Evolutionary conservation across 2,888 invertebrate genomes (phyloP), one percentile per base, ranked within the genome.

Genomic region (Xanthostigma xanthostigma): DNA sequence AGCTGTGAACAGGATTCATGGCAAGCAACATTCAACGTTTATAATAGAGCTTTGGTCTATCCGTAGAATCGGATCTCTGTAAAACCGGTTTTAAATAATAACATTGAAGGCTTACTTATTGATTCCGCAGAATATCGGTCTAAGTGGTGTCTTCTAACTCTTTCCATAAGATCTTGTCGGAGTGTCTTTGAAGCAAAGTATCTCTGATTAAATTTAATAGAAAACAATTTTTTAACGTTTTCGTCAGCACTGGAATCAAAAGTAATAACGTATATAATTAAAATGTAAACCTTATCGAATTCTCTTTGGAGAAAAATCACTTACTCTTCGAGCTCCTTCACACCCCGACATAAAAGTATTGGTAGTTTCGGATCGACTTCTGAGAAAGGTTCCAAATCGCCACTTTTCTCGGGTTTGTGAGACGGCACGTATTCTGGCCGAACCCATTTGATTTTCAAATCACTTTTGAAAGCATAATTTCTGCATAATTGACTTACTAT

Each of bases 361-460:
- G 73, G 54, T 50, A 75, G 66, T 9, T 67, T 67, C n/a, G 69
- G 61, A 50, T 78, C 69, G n/a, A 84, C 60, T 1, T 70, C 54
- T 1, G 76, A 69, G 40, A 79, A 59, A 13, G 74, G 63, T 53
- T 75, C 73, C 36, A 81, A 65, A 63, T 90, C 89, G 0, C 89
- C 86, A 55, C 81, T 81, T 59, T 76, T 80, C 56, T 74, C 73
- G 0, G 85, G 77, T 57, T 78, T 74, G 51, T 73, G 75, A 42
- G 76, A 73, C 0, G 78, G 70, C 14, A 85, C 71, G 61, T 79
- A 79, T 34, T 76, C 76, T 0, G 89, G 89, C 34, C 79, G 72
- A 8, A 77, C 72, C 88, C 88, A 89, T 71, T 83, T 81, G 42
- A 89, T 80, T 65, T 84, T 81, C 36, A 85, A 66, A 58, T 79